These are phyloP conservation scores for Ardeotis arabs DNA, from an alignment of 2,113 vertebrate species.

Conservation along the genomic window DNA sequence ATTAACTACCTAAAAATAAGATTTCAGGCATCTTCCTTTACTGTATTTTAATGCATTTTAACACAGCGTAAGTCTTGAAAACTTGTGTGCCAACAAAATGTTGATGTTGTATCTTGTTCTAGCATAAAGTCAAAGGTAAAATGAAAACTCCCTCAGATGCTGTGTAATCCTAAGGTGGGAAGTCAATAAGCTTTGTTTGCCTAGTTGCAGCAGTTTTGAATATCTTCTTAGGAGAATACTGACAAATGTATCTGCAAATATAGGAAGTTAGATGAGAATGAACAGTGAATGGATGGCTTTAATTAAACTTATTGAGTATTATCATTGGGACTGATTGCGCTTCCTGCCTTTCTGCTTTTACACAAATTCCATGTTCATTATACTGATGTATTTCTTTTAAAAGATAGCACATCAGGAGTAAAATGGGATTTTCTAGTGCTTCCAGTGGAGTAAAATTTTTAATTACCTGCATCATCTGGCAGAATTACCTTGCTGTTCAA, in stretches of 20 bases:
- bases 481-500: neutral
- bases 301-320: neutral
- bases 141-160: neutral
- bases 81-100: neutral
- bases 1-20: neutral
- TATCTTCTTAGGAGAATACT: neutral
- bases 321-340: too few species aligned
- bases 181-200: neutral
- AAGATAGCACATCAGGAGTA: neutral
- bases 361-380: neutral
- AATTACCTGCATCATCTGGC: neutral
- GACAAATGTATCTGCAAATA: neutral
- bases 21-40: neutral
- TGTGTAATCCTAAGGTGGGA: neutral
- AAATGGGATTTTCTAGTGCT: neutral
- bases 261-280: neutral
- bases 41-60: neutral
- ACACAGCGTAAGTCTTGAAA: neutral
- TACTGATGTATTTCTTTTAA: neutral
- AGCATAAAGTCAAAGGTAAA: neutral
- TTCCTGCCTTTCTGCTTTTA: neutral
- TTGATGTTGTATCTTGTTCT: neutral
- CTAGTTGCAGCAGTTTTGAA: neutral
- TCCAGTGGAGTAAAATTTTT: neutral
- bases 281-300: neutral